phyloP scores from a whole-genome alignment of 2,113 vertebrate species.

The Anolis sagrei region DNA sequence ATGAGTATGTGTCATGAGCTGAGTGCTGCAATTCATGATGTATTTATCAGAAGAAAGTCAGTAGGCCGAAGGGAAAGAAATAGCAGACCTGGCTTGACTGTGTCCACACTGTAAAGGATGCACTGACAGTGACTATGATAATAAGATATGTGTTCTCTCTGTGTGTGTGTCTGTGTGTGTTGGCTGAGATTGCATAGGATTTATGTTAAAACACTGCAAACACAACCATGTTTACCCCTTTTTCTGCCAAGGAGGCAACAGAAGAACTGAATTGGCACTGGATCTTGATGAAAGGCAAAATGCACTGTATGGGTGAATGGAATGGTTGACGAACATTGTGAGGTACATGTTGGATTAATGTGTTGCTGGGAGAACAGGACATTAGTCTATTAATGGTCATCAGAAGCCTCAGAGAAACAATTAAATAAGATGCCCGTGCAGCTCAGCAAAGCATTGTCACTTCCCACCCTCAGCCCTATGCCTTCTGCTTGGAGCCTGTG shows the following conservation, averaged over 20 bases:
- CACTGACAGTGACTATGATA: conserved; percentile 40
- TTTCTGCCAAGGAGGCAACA: conserved; percentile 5
- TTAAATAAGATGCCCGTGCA: background rate
- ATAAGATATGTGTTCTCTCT: conserved; percentile 17
- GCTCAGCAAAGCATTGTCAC: background rate
- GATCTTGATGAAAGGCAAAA: background rate
- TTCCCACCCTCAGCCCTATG: background rate
- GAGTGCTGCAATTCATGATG: too few species aligned
- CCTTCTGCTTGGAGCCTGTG: background rate
- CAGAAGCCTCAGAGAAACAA: background rate
- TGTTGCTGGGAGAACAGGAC: conserved; percentile 11
- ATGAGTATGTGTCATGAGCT: too few species aligned
- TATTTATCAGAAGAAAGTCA: too few species aligned
- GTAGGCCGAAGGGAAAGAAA: background rate
- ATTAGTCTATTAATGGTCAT: background rate
- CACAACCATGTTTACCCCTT: background rate
- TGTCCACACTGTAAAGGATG: background rate
- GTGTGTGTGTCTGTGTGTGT: conserved; percentile 35
- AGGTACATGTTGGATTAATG: accelerated
- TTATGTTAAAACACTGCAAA: conserved; percentile 19
- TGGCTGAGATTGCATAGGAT: accelerated
- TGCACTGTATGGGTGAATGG: accelerated
- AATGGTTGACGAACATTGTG: background rate
- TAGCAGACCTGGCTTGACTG: background rate
- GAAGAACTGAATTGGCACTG: background rate